Evolutionary conservation across 2,888 invertebrate species (phyloP).

Genomic region (Ormyrus nitidulus): DNA sequence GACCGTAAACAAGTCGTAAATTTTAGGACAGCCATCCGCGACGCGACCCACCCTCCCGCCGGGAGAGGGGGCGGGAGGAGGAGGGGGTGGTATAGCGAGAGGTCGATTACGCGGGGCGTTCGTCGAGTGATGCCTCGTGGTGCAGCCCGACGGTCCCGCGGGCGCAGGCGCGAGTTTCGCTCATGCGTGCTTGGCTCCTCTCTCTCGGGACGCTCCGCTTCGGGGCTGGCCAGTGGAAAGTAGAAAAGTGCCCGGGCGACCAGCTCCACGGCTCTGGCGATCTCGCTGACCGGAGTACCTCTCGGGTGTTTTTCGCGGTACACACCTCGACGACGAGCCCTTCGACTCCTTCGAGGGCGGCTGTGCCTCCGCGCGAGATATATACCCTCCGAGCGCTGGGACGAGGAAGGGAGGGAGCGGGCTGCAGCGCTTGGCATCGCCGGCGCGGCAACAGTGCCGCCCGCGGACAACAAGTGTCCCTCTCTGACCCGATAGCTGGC

Average conservation of each 20-base stretch:
- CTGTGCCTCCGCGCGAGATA: too few species aligned
- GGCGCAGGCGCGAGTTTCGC: slow-evolving; percentile 5
- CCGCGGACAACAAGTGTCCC: slow-evolving; percentile 65
- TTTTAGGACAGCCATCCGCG: neutral
- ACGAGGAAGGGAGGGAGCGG: neutral
- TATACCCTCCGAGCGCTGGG: too few species aligned
- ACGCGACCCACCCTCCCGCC: neutral
- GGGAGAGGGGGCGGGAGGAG: neutral
- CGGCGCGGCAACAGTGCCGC: slow-evolving; percentile 10
- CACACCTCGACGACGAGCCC: too few species aligned
- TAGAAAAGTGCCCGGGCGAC: too few species aligned
- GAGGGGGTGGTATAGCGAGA: neutral
- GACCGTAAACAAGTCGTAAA: slow-evolving; percentile 26
- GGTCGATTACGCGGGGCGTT: slow-evolving; percentile 18
- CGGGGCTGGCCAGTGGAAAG: too few species aligned
- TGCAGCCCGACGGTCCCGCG: neutral
- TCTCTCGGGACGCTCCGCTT: neutral
- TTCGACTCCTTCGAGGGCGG: too few species aligned
- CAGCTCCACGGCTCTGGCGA: too few species aligned
- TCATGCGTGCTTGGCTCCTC: slow-evolving; percentile 27
- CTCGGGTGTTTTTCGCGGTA: neutral
- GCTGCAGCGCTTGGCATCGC: slow-evolving; percentile 11
- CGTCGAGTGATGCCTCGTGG: neutral
- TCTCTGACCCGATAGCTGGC: slow-evolving; percentile 4
- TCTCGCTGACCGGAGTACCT: too few species aligned